Conservation (phyloP, 2,797 vertebrate genomes). For the Spinus olivaceus region DNA sequence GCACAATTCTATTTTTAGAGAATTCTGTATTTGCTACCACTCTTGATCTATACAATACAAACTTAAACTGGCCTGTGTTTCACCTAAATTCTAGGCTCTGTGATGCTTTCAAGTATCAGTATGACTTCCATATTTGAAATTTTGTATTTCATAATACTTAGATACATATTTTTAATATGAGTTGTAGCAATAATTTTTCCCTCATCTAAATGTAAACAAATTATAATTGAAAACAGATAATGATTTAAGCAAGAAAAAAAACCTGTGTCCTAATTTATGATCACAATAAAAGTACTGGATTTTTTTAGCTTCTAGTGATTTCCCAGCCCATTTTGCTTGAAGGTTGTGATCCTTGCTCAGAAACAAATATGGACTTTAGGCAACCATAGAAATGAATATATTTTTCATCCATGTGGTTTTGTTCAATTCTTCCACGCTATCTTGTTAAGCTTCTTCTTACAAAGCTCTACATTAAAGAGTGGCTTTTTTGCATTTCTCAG, state of each 20-base stretch:
- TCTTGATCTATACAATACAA: background rate
- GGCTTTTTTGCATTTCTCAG: background rate
- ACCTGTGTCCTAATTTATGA: background rate
- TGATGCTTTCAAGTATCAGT: background rate
- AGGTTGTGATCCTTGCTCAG: background rate
- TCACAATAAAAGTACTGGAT: background rate
- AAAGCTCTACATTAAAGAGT: background rate
- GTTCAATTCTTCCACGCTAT: background rate
- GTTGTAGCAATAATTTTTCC: background rate
- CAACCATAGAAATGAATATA: background rate
- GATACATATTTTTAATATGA: background rate
- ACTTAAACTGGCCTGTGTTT: background rate
- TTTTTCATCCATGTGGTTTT: background rate
- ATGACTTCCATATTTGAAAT: background rate
- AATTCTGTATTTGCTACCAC: background rate
- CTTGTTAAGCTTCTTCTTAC: background rate
- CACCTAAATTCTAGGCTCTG: background rate
- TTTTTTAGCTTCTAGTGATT: background rate
- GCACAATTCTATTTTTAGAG: background rate
- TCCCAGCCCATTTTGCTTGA: background rate
- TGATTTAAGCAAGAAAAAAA: background rate
- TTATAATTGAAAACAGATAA: background rate
- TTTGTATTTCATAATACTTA: background rate
- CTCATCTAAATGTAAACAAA: background rate
- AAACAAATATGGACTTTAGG: background rate